phyloP scores from a whole-genome alignment of 2,888 invertebrate species.

The Brassicogethes aeneus region DNA sequence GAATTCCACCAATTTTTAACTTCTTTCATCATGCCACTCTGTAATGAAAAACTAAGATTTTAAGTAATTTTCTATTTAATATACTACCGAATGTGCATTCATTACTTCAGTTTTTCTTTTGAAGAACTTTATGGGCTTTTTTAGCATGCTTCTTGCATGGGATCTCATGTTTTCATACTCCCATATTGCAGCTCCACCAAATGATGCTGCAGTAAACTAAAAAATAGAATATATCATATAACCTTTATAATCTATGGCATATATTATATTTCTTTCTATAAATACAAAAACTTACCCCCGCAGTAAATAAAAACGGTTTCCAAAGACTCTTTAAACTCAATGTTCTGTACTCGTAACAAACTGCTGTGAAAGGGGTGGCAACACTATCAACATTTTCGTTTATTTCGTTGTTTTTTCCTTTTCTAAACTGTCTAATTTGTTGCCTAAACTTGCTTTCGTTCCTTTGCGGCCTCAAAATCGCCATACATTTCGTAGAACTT shows the following conservation, averaged over 20 bases:
- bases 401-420: conserved; percentile 18
- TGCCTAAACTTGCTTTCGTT: conserved; percentile 5
- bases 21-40: conserved; percentile 35
- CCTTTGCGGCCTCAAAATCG: conserved; percentile 10
- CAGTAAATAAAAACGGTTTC: conserved; percentile 56
- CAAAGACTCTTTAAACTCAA: conserved; percentile 43
- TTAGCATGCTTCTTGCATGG: conserved; percentile 48
- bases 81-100: conserved; percentile 19
- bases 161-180: conserved; percentile 68
- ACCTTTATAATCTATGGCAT: too few species aligned
- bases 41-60: conserved; percentile 11
- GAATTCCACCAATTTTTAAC: conserved; percentile 61
- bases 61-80: not conserved
- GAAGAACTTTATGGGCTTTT: conserved; percentile 46
- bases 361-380: conserved; percentile 39
- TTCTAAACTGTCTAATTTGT: conserved; percentile 21
- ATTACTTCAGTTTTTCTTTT: conserved; percentile 30
- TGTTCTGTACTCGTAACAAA: conserved; percentile 41
- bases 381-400: conserved; percentile 29
- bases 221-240: too few species aligned
- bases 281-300: conserved; percentile 59
- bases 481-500: conserved; percentile 16
- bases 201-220: conserved; percentile 48
- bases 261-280: too few species aligned
- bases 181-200: conserved; percentile 73